Evolutionary conservation across 64 coral and sea anemone genomes (phyloP), one percentile per base, ranked within the genome.

Genomic region (Exaiptasia diaphana): DNA sequence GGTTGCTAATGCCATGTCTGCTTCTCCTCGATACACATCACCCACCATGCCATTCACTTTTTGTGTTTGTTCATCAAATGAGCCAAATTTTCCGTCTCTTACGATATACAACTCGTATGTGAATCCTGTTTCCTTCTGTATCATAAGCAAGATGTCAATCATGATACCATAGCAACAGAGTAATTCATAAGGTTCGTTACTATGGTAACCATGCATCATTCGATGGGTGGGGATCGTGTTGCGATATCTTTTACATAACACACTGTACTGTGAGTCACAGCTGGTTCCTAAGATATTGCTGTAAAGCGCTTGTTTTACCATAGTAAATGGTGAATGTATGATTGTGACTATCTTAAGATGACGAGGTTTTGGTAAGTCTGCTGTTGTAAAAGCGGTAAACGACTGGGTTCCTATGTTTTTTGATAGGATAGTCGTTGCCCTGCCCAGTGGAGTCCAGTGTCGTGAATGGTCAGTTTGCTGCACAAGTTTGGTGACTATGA

Each of bases 31-130:
- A 17, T 56, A 64, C 24, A 94, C 80, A 21, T 94, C 91, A 58
- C 91, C 91, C 42, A 94, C 89, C 71, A 94, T 83, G 4, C 91
- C 91, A 30, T 64, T 94, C 91, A 88, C 78, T 48, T 64, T 62
- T 41, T 83, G 75, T 4, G 86, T 85, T 3, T 30, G 39, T 21
- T 78, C 63, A 42, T 94, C 91, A 33, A 89, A 3, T 8, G 86
- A 77, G 32, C 91, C 91, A 89, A 73, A 94, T 36, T 89, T 94
- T 2, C 80, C 91, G 68, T 94, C 91, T 2, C 80, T 52, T 31
- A 94, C 91, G 27, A 94, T 54, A 44, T 94, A 89, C 13, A 94
- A 60, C 5, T 94, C 91, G 55, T 78, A 94, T 12, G 80, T 89
- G 23, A 94, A 94, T 12, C 87, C 74, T 26, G 80, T 77, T 30